Base-by-base conservation (phyloP, 2,113 vertebrate genomes). In the Tretioscincus oriximinensis region DNA sequence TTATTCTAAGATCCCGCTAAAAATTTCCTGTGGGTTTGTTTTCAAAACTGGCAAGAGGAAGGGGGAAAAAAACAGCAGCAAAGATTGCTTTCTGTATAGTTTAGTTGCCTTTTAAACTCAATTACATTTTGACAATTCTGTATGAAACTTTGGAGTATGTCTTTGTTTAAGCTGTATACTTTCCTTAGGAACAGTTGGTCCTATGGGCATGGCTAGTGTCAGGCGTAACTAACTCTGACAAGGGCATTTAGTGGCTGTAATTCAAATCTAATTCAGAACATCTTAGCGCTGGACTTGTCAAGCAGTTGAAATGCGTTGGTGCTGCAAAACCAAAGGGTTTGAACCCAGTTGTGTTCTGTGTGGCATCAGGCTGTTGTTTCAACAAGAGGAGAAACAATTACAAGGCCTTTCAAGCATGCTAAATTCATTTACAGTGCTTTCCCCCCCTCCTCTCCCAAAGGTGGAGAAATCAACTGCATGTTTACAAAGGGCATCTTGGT, bases 181-280 rank as follows among this genome's bases (percentile, higher is more conserved):
- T 92, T 93, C 93, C 95, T 94, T 96, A 95, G 93, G 94, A 97
- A 91, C 89, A 95, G 95, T 96, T 94, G 94, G 95, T 93, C 92
- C 86, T 87, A 93, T 90, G 95, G 94, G 95, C 87, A 97, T 99
- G 98, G 97, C 92, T 95, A 99, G 95, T 97, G 96, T 99, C 98
- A 98, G 95, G 93, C 84, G 86, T 99, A 99, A 99, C 96, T 88
- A 96, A 94, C 94, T 97, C 94, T 99, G 98, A 99, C 98, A 99
- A 98, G 96, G 96, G 98, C 97, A 98, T 99, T 99, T 99, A 99
- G 98, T 92, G 97, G 97, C 97, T 99, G 98, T 99, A 99, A 99
- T 99, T 99, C 98, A 99, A 99, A 99, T 99, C 98, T 99, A 98
- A 99, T 99, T 98, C 98, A 97, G 98, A 99, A 99, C 98, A 99